Evolutionary conservation across 2,797 vertebrate species (phyloP).

Genomic region (Premnoplex brunnescens): DNA sequence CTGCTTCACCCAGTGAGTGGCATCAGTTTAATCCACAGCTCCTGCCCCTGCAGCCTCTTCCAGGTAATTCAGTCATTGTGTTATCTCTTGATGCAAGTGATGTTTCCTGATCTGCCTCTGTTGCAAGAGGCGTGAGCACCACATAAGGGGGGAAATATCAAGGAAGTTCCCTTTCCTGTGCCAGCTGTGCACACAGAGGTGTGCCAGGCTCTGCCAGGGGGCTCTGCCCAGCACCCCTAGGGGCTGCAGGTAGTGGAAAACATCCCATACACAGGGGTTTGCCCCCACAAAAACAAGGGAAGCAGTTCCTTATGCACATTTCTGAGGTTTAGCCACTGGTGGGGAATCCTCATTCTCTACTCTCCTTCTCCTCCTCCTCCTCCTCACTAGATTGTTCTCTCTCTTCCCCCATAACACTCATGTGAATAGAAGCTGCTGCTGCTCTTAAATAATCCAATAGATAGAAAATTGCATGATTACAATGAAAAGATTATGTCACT

Average conservation of each 20-base stretch:
- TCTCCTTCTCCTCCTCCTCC: not conserved
- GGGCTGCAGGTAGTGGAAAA: not conserved
- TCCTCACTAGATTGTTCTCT: not conserved
- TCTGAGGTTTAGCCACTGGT: not conserved
- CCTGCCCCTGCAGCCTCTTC: not conserved
- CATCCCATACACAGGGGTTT: not conserved
- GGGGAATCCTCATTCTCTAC: not conserved
- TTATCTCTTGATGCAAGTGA: not conserved
- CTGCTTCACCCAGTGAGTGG: not conserved
- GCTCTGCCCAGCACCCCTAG: not conserved
- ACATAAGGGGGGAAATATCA: not conserved
- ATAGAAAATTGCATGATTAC: not conserved
- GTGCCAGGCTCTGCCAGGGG: not conserved
- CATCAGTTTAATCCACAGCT: not conserved
- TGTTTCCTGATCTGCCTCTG: not conserved
- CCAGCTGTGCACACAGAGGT: not conserved
- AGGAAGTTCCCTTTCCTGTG: not conserved
- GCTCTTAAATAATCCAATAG: conserved; percentile 10
- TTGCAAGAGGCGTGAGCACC: not conserved
- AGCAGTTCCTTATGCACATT: not conserved
- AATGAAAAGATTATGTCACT: not conserved
- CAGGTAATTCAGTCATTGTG: not conserved
- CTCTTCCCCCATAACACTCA: not conserved
- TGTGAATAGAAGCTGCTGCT: not conserved
- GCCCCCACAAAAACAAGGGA: not conserved